Evolutionary conservation across 2,113 vertebrate species (phyloP).

Genomic region (Tenebrosternarchus preto): DNA sequence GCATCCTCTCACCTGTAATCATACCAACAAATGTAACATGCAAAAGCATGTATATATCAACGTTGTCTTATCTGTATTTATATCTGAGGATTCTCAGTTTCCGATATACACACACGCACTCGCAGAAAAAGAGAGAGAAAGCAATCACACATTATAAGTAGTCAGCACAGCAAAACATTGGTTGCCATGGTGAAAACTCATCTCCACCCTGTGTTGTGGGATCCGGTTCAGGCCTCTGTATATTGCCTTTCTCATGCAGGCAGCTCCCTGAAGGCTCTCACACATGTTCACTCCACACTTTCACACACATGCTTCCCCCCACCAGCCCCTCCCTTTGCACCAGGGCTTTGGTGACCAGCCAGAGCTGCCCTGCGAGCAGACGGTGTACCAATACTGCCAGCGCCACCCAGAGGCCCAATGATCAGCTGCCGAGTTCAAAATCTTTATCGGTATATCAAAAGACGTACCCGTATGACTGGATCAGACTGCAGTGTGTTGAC

Average conservation of each 20-base stretch:
- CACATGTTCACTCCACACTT: background rate
- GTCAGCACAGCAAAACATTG: background rate
- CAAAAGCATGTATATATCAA: too few relatives aligned
- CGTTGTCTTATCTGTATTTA: too few relatives aligned
- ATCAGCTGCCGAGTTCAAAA: background rate
- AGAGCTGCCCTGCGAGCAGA: background rate
- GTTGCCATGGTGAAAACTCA: background rate
- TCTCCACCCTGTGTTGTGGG: slow-evolving; percentile 23
- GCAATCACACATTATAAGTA: background rate
- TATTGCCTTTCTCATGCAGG: slow-evolving; percentile 13
- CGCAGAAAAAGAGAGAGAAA: background rate
- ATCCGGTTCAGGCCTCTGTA: slow-evolving; percentile 23
- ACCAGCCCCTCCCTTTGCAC: background rate
- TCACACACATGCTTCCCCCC: background rate
- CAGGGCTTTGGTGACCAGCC: background rate
- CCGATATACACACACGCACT: background rate
- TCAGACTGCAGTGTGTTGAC: background rate
- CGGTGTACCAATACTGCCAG: background rate
- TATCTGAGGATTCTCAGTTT: background rate
- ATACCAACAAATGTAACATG: too few relatives aligned
- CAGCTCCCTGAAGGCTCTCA: background rate
- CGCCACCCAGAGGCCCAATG: background rate
- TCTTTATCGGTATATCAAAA: background rate
- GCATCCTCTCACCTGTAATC: too few relatives aligned
- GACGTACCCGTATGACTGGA: background rate